A percentile compares a stretch with the other conserved stretches of the same genome.
These are phyloP conservation scores for Trachelus iudaicus DNA, from an alignment of 2,888 invertebrate species.

Conservation along the genomic window DNA sequence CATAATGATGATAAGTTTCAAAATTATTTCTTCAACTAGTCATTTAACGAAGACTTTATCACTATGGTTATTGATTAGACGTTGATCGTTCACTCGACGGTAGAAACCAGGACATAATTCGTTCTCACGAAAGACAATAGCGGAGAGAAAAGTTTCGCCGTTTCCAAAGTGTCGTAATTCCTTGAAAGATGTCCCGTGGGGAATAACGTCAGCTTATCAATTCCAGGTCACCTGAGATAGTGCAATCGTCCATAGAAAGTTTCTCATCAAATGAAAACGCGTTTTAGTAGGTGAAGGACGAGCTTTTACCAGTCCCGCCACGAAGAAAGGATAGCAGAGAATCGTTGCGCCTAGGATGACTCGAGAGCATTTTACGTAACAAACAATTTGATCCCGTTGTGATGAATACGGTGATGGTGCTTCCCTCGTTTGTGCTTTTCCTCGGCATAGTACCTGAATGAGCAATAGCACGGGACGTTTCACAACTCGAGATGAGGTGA, in stretches of 20 bases:
- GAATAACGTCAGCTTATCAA: neutral
- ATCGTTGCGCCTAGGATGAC: neutral
- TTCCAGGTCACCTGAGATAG: neutral
- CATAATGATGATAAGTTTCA: neutral
- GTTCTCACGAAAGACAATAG: neutral
- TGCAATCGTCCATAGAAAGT: neutral
- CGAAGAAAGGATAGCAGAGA: neutral
- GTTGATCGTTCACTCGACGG: neutral
- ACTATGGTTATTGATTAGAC: neutral
- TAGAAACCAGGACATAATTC: neutral
- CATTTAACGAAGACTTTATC: neutral
- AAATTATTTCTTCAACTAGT: neutral
- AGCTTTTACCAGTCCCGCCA: neutral
- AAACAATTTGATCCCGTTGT: slow-evolving; percentile 31
- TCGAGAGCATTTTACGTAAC: slow-evolving; percentile 33
- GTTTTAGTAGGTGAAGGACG: neutral
- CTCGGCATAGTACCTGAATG: slow-evolving; percentile 23
- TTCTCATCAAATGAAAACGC: neutral
- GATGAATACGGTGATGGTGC: slow-evolving; percentile 19
- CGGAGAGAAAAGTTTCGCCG: neutral
- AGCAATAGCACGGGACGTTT: slow-evolving; percentile 23
- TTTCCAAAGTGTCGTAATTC: neutral
- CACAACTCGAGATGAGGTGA: neutral
- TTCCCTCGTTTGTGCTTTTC: slow-evolving; percentile 18
- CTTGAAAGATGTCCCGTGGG: neutral